Conservation (phyloP, 92 coral and sea anemone genomes). For the Hydrozoanthus gracilis region DNA sequence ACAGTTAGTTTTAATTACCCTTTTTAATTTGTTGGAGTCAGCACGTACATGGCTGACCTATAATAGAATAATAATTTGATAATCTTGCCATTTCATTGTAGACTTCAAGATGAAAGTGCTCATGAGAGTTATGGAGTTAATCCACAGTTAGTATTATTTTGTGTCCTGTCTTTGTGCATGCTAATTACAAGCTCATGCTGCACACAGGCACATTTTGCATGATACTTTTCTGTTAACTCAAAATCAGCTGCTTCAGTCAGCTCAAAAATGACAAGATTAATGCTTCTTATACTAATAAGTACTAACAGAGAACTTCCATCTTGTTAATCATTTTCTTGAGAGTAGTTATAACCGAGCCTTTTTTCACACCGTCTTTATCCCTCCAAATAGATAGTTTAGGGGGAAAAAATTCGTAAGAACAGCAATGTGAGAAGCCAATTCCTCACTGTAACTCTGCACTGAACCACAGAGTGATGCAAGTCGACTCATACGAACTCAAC, state of each 20-base stretch:
- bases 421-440: too few species aligned
- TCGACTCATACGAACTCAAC: too few species aligned
- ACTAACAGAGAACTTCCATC: too few species aligned
- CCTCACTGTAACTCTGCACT: too few species aligned
- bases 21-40: slow-evolving; percentile 1
- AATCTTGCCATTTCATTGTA: slow-evolving; percentile 63
- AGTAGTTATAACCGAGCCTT: too few species aligned
- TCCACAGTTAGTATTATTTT: slow-evolving; percentile 80
- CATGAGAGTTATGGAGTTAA: slow-evolving; percentile 67
- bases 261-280: not conserved
- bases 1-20: not conserved
- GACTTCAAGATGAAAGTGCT: slow-evolving; percentile 73
- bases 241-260: not conserved
- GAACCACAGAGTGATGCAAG: too few species aligned
- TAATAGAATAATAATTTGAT: not conserved
- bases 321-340: too few species aligned
- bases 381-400: too few species aligned
- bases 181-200: not conserved
- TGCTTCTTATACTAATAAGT: too few species aligned
- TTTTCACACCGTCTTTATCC: too few species aligned
- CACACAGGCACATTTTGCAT: slow-evolving; percentile 25
- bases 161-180: slow-evolving; percentile 34
- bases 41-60: slow-evolving; percentile 2
- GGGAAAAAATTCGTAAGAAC: too few species aligned
- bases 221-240: not conserved